Conservation (phyloP, 2,113 vertebrate species). For the Thermophis baileyi region DNA sequence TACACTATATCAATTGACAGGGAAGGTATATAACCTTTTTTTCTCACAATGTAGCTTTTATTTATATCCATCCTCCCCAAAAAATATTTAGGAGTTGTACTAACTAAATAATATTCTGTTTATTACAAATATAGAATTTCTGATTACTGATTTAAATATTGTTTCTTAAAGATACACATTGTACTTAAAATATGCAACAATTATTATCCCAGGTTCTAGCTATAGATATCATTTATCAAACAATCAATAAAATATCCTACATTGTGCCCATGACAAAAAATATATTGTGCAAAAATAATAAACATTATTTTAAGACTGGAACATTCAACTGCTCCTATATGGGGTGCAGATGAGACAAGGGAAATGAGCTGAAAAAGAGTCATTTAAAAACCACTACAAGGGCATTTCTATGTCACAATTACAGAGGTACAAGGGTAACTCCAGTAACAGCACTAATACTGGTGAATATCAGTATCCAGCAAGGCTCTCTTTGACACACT, state of each 20-base stretch:
- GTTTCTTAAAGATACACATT: neutral
- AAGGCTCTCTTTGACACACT: neutral
- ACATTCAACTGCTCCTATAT: neutral
- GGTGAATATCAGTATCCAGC: neutral
- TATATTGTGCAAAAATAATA: neutral
- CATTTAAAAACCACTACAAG: neutral
- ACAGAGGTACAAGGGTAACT: neutral
- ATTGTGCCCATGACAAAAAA: neutral
- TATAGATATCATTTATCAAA: neutral
- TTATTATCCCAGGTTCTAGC: neutral
- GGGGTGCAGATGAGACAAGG: neutral
- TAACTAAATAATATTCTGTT: neutral
- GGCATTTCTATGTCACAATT: neutral
- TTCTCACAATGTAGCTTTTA: neutral
- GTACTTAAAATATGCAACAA: neutral
- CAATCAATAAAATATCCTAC: neutral
- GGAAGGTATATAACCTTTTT: neutral
- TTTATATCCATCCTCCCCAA: neutral
- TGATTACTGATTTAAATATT: neutral
- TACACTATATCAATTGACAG: neutral
- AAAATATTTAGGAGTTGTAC: neutral
- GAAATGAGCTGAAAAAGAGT: neutral
- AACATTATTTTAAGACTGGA: neutral
- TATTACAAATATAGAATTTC: neutral
- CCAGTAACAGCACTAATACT: neutral